These are phyloP conservation scores for Congeria kusceri DNA, from an alignment of 2,888 invertebrate genomes.

Conservation along the genomic window DNA sequence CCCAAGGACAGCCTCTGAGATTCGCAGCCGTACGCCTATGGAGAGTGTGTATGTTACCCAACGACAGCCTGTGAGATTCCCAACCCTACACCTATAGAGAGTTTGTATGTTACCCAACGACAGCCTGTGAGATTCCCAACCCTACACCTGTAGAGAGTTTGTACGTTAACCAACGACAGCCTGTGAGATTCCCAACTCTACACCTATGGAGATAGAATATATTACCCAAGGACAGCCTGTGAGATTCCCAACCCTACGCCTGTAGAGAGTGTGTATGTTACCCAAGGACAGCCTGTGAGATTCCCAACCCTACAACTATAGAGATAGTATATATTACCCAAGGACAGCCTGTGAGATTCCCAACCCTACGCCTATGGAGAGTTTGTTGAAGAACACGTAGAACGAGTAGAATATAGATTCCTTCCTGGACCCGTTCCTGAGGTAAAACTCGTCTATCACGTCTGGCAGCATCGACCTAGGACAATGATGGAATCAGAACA, in stretches of 20 bases:
- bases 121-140: slow-evolving; percentile 78
- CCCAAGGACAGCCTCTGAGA: slow-evolving; percentile 78
- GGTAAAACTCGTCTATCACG: slow-evolving; percentile 80
- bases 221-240: slow-evolving; percentile 77
- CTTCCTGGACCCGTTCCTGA: slow-evolving; percentile 76
- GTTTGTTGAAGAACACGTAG: slow-evolving; percentile 83
- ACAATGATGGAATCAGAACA: too few relatives aligned
- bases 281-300: too few relatives aligned
- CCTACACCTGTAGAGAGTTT: slow-evolving; percentile 80
- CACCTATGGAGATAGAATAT: too few relatives aligned
- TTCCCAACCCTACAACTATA: too few relatives aligned
- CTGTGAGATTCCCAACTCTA: too few relatives aligned
- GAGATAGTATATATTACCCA: slow-evolving; percentile 60
- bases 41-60: slow-evolving; percentile 81
- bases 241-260: slow-evolving; percentile 80
- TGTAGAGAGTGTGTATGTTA: slow-evolving; percentile 78
- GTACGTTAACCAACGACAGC: too few relatives aligned
- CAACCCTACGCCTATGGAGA: slow-evolving; percentile 78
- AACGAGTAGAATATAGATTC: slow-evolving; percentile 83
- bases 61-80: too few relatives aligned
- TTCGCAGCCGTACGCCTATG: slow-evolving; percentile 77
- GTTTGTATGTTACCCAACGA: too few relatives aligned
- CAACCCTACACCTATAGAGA: too few relatives aligned
- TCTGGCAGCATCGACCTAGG: slow-evolving; percentile 83
- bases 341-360: slow-evolving; percentile 80